Evolutionary conservation across 2,797 vertebrate genomes (phyloP), one percentile per base, ranked within the genome.

Genomic region (Pempheris klunzingeri): DNA sequence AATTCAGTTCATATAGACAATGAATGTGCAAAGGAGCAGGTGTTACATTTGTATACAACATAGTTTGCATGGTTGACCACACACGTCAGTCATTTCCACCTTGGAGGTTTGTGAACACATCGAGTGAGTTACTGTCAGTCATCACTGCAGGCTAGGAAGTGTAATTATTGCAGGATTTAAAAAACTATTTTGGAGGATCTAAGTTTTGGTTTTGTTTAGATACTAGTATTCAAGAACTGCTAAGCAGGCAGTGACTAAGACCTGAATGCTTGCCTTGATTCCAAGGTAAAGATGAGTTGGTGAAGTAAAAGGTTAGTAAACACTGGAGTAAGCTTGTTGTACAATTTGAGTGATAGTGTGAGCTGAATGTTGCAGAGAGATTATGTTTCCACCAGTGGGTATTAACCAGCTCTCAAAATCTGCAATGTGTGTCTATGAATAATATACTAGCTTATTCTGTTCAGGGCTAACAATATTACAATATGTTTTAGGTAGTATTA

Each of bases 371-470:
- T 78, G 57, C 60, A 72, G 50, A 39, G 68, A 54, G 55, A 60
- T 54, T 44, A 65, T 44, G 32, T 70, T 78, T 83, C 26, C 28
- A 69, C 44, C 50, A 66, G 46, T 3, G 11, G 53, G 39, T 49
- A 61, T 55, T 52, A 61, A 13, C 15, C 38, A 44, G 41, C 65
- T 59, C 30, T 69, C 64, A 70, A 83, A 68, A 78, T 68, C 22
- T 73, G 32, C 69, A 75, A 54, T 84, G 60, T 83, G 62, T 69
- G 71, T 60, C 44, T 66, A 84, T 80, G 73, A 87, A 80, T 87
- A 83, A 63, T 84, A 69, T 22, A 76, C 63, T 10, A 47, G 18
- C 61, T 50, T 50, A 76, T 77, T 62, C 28, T 77, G 57, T 67
- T 67, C 66, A 38, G 17, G 54, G 14, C 43, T 44, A 60, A 69